Conservation (phyloP, 1,140 invertebrate species). For the Acromyrmex heyeri region DNA sequence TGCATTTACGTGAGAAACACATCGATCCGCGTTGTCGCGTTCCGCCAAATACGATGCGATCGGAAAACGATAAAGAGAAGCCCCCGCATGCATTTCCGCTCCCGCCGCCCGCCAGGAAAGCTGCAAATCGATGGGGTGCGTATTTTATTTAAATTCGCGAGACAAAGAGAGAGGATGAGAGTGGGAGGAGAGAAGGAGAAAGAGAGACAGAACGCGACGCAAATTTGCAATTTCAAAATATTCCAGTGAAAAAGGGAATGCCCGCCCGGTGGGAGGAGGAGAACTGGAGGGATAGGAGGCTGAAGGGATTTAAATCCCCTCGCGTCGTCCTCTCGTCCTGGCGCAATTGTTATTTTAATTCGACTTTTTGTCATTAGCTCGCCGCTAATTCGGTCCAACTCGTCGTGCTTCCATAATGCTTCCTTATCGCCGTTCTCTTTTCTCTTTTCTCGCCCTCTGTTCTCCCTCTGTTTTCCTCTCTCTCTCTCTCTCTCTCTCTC, state of each 20-base stretch:
- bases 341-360: conserved; percentile 82
- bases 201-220: conserved; percentile 18
- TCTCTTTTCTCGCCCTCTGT: conserved; percentile 6
- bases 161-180: background rate
- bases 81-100: background rate
- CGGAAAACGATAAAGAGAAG: conserved; percentile 61
- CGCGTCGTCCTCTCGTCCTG: conserved; percentile 55
- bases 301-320: conserved; percentile 43
- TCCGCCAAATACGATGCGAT: conserved; percentile 59
- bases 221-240: conserved; percentile 67
- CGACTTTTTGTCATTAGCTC: conserved; percentile 80
- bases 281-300: background rate
- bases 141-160: conserved; percentile 61
- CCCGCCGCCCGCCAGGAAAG: background rate
- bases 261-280: background rate
- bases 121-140: conserved; percentile 64
- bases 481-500: background rate
- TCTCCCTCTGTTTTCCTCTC: background rate
- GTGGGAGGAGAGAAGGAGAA: conserved; percentile 3
- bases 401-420: conserved; percentile 48
- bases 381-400: conserved; percentile 78
- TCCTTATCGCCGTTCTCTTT: conserved; percentile 57
- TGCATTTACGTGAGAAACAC: conserved; percentile 47
- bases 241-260: conserved; percentile 46
- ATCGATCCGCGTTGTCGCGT: conserved; percentile 51